Evolutionary conservation across 2,888 invertebrate genomes (phyloP), one percentile per base, ranked within the genome.

Genomic region (Chrysolina americana): DNA sequence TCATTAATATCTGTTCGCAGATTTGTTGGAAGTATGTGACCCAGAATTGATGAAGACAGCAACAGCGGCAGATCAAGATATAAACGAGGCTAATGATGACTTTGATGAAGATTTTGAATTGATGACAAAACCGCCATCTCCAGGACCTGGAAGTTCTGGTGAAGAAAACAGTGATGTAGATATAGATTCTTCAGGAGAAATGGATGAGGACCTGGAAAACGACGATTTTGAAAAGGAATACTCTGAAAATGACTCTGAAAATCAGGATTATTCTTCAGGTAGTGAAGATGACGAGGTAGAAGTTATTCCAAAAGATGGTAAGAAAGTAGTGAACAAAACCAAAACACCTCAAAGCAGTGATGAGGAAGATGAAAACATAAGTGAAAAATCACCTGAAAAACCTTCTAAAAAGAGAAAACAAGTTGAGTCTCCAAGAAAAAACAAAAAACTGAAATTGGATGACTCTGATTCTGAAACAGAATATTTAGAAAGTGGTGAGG

Each of bases 11-110:
- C 36, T 36, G 77, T 79, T 80, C 76, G 77, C 86, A 92, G 93
- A 93, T 90, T 88, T 93, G 81, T 89, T 95, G 81, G 94, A 95
- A 88, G 91, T 94, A 72, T 94, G 95, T 86, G 93, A 95, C 82
- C 89, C 90, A 74, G 90, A 92, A 70, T 92, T 92, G 75, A 89
- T 92, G 81, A 90, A 92, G 84, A 89, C 90, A 79, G 90, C 91
- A 63, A 90, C 91, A 1, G 90, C 91, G 71, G 90, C 91, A 15
- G 92, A 93, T 82, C 91, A 92, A 81, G 91, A 92, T 84, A 85
- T 93, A 41, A 89, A 91, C 50, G 90, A 92, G 85, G 85, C 83
- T 1, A 89, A 89, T 80, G 87, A 89, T 65, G 93, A 93, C 83
- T 92, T 93, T 85, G 92, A 92, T 72, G 91, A 92, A 82, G 92